Evolutionary conservation across 2,113 vertebrate species (phyloP).

Genomic region (Sitta europaea): DNA sequence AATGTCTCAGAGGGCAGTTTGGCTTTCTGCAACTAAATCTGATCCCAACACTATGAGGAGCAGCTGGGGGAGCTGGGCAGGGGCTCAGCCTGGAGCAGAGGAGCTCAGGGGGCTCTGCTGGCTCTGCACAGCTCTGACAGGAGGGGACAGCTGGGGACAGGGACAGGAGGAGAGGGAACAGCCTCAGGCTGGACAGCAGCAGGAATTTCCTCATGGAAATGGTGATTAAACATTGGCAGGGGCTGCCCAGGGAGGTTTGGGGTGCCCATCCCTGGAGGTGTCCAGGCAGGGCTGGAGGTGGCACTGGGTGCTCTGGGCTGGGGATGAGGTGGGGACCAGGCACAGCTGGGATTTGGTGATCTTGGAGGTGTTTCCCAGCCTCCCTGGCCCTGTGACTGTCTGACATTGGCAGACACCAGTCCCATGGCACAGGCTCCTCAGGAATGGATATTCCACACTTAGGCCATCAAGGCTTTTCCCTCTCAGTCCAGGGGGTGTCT

Average conservation of each 20-base stretch:
- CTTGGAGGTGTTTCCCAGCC: not conserved
- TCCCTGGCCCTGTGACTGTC: not conserved
- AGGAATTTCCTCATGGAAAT: not conserved
- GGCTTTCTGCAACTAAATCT: not conserved
- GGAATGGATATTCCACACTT: fast-evolving
- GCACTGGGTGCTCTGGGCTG: not conserved
- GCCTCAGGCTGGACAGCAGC: not conserved
- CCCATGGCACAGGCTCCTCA: fast-evolving
- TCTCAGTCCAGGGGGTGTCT: not conserved
- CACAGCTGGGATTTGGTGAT: not conserved
- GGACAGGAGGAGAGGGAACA: not conserved
- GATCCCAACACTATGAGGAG: not conserved
- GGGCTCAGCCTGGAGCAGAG: not conserved
- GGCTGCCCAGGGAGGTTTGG: not conserved
- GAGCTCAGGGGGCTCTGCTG: not conserved
- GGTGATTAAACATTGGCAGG: fast-evolving
- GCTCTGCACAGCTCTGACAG: not conserved
- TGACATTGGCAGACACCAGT: not conserved
- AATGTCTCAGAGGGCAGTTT: not conserved
- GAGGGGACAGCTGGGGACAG: not conserved
- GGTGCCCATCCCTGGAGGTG: not conserved
- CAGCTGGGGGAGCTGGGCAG: not conserved
- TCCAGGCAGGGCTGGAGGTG: not conserved
- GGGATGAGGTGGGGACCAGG: fast-evolving
- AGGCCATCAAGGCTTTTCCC: not conserved